phyloP scores from a whole-genome alignment of 2,888 invertebrate species.

The Drosophila mimica region DNA sequence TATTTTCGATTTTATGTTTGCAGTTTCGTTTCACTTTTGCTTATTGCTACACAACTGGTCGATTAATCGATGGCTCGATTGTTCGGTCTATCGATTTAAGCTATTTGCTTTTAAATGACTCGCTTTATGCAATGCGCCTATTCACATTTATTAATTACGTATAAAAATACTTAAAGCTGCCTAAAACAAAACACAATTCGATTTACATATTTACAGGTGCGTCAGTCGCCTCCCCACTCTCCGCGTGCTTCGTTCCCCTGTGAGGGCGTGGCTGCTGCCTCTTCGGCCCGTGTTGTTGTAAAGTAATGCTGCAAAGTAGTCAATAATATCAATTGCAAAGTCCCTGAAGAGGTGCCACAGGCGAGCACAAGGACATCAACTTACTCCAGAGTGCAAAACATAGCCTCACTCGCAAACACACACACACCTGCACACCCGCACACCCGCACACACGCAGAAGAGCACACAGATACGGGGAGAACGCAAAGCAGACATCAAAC shows the following conservation, averaged over 20 bases:
- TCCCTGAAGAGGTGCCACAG: constrained; percentile 13
- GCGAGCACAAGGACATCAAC: constrained; percentile 22
- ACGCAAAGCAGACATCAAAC: constrained; percentile 63
- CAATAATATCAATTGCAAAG: constrained; percentile 50
- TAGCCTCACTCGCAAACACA: background rate
- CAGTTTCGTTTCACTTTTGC: constrained; percentile 55
- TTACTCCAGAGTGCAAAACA: constrained; percentile 29
- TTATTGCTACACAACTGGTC: constrained; percentile 46
- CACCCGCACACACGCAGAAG: background rate
- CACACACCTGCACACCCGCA: background rate
- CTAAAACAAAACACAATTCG: constrained; percentile 47
- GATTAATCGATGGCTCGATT: constrained; percentile 11
- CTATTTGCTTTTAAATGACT: constrained; percentile 20
- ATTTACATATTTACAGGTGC: constrained; percentile 76
- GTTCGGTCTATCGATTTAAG: constrained; percentile 31
- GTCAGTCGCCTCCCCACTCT: constrained; percentile 6
- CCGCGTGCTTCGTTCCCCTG: background rate
- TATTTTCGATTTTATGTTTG: constrained; percentile 58
- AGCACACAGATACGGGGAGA: background rate
- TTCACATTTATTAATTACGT: constrained; percentile 66
- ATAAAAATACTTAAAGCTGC: constrained; percentile 80
- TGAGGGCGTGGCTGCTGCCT: constrained; percentile 17
- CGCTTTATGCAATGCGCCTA: constrained; percentile 33
- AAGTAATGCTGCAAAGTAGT: constrained; percentile 28
- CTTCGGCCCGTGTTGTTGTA: background rate